Evolutionary conservation across 2,888 invertebrate species (phyloP), one percentile per base, ranked within the genome.

Genomic region (Cataglyphis albicans): DNA sequence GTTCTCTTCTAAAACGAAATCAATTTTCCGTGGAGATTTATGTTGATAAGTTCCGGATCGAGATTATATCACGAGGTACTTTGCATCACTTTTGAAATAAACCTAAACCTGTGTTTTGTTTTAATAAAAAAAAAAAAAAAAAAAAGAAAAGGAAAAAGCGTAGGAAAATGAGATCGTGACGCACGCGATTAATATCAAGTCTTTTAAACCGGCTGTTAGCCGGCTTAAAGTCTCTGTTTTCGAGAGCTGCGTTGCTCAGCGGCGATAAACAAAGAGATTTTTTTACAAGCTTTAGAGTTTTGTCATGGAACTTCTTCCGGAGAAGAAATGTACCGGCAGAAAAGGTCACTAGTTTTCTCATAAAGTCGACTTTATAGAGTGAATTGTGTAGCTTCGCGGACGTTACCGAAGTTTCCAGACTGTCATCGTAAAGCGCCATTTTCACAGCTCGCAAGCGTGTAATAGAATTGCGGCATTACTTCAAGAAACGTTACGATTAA

Each of bases 361-460:
- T 89, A 90, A 89, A 90, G 83, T 82, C 78, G 67, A 74, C 83
- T 90, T 90, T 90, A 90, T 83, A 67, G 88, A 74, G 83, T 82
- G 86, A 89, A 63, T 83, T 86, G 86, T 82, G 86, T 78, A 84
- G 87, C 72, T 75, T 70, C 70, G 61, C 68, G 87, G 84, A 86
- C 76, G 87, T 83, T 78, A 76, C 84, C 87, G n/a, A 90, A 90
- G 86, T 90, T 90, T 89, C 86, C 84, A 88, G 90, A 90, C 90
- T 90, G 84, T 86, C 88, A 84, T 90, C 90, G 86, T 90, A 90
- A 90, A 90, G 82, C 83, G 84, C 85, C 84, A 86, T 88, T 90
- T 85, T 89, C 90, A 84, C 87, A 83, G 84, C 82, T 82, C 83
- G 68, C 82, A 78, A 86, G 89, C 82, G 82, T 82, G 83, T 90